A percentile compares a stretch with the other conserved stretches of the same genome.
These are phyloP conservation scores for Morpho deidamia DNA, from an alignment of 2,888 invertebrate species.

Conservation along the genomic window DNA sequence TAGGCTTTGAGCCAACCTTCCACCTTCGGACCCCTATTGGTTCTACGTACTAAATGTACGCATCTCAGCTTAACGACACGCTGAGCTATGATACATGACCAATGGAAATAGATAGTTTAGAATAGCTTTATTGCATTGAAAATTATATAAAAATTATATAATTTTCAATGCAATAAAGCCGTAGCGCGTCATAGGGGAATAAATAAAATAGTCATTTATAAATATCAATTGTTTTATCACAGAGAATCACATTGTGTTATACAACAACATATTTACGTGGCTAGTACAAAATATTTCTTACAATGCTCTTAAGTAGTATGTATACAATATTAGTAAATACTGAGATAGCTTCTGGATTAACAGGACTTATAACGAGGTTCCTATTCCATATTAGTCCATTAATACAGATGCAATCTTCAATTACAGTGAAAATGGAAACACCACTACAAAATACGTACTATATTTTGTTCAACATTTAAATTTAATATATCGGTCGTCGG, in stretches of 20 bases:
- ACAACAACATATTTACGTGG: conserved; percentile 75
- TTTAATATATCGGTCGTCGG: conserved; percentile 11
- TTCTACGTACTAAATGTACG: too few species aligned
- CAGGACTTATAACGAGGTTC: not conserved
- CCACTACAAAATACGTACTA: conserved; percentile 42
- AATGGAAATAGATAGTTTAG: too few species aligned
- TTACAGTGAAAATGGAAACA: conserved; percentile 45
- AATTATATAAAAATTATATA: too few species aligned
- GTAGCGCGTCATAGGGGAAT: not conserved
- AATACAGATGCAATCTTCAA: conserved; percentile 23
- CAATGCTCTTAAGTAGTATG: conserved; percentile 46
- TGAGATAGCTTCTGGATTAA: conserved; percentile 5
- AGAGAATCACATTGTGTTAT: conserved; percentile 78
- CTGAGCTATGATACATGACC: too few species aligned
- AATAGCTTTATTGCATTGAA: too few species aligned
- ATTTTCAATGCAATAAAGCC: too few species aligned
- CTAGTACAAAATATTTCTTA: conserved; percentile 72
- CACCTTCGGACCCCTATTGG: too few species aligned
- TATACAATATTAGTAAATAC: conserved; percentile 43
- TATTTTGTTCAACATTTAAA: conserved; percentile 37
- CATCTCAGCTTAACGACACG: too few species aligned
- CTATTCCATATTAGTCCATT: not conserved
- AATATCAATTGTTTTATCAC: conserved; percentile 78
- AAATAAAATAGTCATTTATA: conserved; percentile 58
- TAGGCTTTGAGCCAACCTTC: too few species aligned